phyloP scores from a whole-genome alignment of 2,113 vertebrate species.

The Excalfactoria chinensis region DNA sequence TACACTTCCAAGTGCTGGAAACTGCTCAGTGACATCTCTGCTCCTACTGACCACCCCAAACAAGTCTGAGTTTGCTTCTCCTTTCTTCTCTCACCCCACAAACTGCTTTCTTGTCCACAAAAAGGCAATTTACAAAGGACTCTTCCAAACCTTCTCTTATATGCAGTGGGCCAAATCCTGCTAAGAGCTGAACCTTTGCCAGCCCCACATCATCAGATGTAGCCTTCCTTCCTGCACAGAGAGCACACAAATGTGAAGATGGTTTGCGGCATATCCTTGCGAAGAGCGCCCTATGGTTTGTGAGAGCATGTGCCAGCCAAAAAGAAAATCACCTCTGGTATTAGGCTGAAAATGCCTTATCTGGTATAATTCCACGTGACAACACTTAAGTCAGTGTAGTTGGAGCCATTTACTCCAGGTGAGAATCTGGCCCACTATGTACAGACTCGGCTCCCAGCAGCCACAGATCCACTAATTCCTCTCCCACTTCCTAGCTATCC shows the following conservation, averaged over 20 bases:
- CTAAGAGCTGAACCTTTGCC: background rate
- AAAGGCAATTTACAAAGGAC: background rate
- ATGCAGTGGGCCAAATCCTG: background rate
- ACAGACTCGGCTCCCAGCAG: background rate
- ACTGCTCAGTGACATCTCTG: background rate
- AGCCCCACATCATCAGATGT: background rate
- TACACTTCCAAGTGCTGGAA: background rate
- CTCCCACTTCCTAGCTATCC: constrained; percentile 56
- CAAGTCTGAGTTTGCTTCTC: background rate
- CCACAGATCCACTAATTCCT: constrained; percentile 21
- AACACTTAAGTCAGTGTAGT: background rate
- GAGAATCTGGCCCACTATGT: background rate
- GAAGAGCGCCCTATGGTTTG: background rate
- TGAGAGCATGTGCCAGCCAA: background rate
- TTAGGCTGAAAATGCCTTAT: constrained; percentile 23
- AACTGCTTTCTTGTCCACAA: background rate
- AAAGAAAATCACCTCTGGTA: constrained; percentile 29
- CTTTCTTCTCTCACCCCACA: background rate
- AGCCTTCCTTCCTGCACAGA: background rate
- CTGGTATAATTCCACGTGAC: background rate
- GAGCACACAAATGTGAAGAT: constrained; percentile 30
- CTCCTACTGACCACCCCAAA: background rate
- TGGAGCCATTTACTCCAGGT: background rate
- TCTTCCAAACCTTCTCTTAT: constrained; percentile 42
- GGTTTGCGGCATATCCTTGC: background rate